A percentile compares a stretch with the other conserved stretches of the same genome.
Evolutionary conservation across 2,113 vertebrate species (phyloP).

Genomic region (Bos javanicus): DNA sequence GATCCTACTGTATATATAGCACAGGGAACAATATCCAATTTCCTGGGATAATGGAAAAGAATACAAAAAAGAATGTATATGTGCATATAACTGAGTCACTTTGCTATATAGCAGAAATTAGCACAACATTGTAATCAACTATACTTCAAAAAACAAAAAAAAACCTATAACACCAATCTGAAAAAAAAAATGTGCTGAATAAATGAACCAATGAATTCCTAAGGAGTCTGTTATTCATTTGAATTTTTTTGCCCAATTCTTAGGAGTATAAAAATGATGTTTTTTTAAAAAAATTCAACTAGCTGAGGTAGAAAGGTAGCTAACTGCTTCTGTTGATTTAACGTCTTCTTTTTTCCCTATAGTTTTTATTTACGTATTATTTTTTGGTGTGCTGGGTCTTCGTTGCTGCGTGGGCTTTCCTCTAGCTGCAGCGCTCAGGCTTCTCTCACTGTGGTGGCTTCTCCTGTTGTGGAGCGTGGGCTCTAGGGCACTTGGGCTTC

Average conservation of each 20-base stretch:
- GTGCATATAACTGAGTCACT: not conserved
- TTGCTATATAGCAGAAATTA: not conserved
- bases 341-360: not conserved
- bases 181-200: not conserved
- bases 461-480: not conserved
- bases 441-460: not conserved
- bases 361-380: fast-evolving
- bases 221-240: not conserved
- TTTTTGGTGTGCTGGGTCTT: not conserved
- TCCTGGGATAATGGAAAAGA: not conserved
- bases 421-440: not conserved
- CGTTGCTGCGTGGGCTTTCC: not conserved
- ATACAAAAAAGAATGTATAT: not conserved
- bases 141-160: not conserved
- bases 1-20: not conserved
- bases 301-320: not conserved
- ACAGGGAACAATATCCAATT: not conserved
- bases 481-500: not conserved
- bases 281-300: not conserved
- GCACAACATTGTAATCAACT: not conserved
- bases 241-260: not conserved
- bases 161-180: not conserved
- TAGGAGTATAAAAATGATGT: not conserved
- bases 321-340: not conserved
- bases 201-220: not conserved